These are phyloP conservation scores for Hydrocynus forskahlii DNA, from an alignment of 2,797 vertebrate species.

Conservation along the genomic window DNA sequence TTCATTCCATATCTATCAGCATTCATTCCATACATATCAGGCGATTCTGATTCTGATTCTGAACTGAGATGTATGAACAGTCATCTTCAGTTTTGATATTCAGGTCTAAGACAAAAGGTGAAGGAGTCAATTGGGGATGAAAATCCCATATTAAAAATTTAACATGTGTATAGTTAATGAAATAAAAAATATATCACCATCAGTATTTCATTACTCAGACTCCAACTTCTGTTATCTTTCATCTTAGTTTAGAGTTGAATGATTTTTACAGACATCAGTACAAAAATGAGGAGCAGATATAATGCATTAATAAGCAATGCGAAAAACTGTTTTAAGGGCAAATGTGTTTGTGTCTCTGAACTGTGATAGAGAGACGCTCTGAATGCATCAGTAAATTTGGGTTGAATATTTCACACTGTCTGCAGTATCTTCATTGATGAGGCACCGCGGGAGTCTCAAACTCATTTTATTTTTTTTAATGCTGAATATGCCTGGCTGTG, in stretches of 20 bases:
- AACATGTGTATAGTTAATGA: neutral
- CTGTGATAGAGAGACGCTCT: neutral
- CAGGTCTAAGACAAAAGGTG: no score
- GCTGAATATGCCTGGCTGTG: slow-evolving; percentile 19
- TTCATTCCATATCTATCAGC: no score
- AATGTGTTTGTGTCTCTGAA: slow-evolving; percentile 10
- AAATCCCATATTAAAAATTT: neutral
- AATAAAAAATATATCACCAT: slow-evolving; percentile 13
- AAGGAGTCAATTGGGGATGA: neutral
- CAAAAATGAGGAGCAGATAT: slow-evolving; percentile 25
- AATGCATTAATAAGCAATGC: slow-evolving; percentile 18
- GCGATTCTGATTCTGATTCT: no score
- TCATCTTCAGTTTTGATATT: no score
- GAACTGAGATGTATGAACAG: no score
- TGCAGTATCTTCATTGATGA: slow-evolving; percentile 27
- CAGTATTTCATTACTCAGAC: slow-evolving; percentile 18
- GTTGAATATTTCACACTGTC: slow-evolving; percentile 39
- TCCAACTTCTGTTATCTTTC: neutral
- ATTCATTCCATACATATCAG: no score
- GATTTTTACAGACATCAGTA: slow-evolving; percentile 15
- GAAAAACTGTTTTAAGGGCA: slow-evolving; percentile 23
- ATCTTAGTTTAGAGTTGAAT: neutral
- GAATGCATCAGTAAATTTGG: slow-evolving; percentile 33
- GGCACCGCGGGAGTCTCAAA: slow-evolving; percentile 35
- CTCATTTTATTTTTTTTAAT: slow-evolving; percentile 23